A percentile compares a stretch with the other conserved stretches of the same genome.
These are phyloP conservation scores for Clarias fuscus DNA, from an alignment of 2,797 vertebrate genomes.

Conservation along the genomic window DNA sequence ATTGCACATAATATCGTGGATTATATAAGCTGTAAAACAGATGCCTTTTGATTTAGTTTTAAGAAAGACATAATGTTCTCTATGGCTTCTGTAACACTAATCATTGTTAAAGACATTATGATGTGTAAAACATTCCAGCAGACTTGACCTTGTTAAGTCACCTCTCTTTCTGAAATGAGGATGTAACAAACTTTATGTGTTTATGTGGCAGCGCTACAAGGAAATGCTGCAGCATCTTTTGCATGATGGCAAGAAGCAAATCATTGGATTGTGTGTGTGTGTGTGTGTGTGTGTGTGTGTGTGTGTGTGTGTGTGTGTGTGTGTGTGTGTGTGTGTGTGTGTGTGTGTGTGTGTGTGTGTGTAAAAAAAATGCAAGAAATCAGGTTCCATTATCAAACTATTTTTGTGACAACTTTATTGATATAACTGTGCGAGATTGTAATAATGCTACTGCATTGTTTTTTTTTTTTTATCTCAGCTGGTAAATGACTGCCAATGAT, in stretches of 20 bases:
- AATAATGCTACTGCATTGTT: slow-evolving; percentile 42
- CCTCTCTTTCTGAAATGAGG: background rate
- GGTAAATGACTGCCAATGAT: background rate
- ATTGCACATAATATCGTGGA: background rate
- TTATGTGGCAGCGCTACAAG: too few species aligned
- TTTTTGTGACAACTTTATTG: slow-evolving; percentile 15
- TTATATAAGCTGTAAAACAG: slow-evolving; percentile 16
- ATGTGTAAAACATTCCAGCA: slow-evolving; percentile 34
- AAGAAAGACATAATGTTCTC: slow-evolving; percentile 23
- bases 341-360: too few species aligned
- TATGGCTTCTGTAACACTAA: slow-evolving; percentile 25
- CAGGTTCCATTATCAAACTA: slow-evolving; percentile 27
- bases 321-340: too few species aligned
- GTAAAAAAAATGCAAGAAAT: background rate
- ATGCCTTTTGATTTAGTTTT: slow-evolving; percentile 8
- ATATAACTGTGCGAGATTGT: slow-evolving; percentile 7
- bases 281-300: too few species aligned
- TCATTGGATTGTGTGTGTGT: background rate
- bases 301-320: too few species aligned
- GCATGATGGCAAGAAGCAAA: background rate
- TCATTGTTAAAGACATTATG: slow-evolving; percentile 20
- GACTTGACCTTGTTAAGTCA: slow-evolving; percentile 19
- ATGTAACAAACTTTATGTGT: too few species aligned
- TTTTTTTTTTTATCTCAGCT: slow-evolving; percentile 18
- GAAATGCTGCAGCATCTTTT: background rate